These are phyloP conservation scores for Muntiacus reevesi DNA, from an alignment of 2,113 vertebrate genomes.

Conservation along the genomic window DNA sequence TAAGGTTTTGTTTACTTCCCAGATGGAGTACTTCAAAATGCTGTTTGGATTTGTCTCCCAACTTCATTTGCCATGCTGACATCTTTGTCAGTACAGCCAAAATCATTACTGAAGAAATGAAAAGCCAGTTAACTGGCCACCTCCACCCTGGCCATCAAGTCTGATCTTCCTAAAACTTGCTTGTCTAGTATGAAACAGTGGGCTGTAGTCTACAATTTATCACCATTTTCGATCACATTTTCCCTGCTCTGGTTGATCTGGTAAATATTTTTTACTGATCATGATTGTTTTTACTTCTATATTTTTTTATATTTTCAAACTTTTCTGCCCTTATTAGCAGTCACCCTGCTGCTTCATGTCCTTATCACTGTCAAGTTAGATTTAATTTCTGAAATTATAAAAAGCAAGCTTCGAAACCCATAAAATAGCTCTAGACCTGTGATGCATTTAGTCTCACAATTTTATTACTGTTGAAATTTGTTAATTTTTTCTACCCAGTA, in stretches of 20 bases:
- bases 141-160: background rate
- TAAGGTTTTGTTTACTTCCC: background rate
- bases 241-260: background rate
- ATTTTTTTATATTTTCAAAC: background rate
- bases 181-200: background rate
- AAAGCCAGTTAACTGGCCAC: background rate
- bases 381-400: background rate
- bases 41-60: background rate
- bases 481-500: background rate
- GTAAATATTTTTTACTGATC: background rate
- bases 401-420: background rate
- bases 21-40: background rate
- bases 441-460: background rate
- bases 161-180: background rate
- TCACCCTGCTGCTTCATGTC: background rate
- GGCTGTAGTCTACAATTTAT: background rate
- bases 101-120: background rate
- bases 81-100: background rate
- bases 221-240: background rate
- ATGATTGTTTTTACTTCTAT: background rate
- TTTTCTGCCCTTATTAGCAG: background rate
- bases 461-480: background rate
- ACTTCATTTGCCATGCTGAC: background rate
- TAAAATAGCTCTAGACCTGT: background rate
- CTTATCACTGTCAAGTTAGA: background rate